These are phyloP conservation scores for Drosophila niveifrons DNA, from an alignment of 2,888 invertebrate species.

Conservation along the genomic window DNA sequence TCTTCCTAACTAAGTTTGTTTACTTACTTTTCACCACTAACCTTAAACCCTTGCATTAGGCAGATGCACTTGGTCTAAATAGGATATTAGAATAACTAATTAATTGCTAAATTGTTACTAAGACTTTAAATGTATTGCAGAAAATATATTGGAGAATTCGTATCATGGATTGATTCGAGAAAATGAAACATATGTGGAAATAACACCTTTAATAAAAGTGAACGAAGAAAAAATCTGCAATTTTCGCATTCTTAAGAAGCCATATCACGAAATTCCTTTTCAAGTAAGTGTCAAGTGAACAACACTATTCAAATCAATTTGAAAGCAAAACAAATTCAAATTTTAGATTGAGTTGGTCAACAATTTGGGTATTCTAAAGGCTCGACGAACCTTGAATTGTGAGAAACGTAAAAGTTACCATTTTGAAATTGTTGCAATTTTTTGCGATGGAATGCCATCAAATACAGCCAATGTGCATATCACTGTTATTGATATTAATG, in stretches of 20 bases:
- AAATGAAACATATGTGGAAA: constrained; percentile 96
- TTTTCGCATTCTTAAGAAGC: constrained; percentile 95
- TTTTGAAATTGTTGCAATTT: constrained; percentile 97
- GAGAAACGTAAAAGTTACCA: constrained; percentile 97
- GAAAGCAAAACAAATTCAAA: constrained; percentile 8
- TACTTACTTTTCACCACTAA: no score
- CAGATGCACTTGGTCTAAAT: no score
- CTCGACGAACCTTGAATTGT: constrained; percentile 94
- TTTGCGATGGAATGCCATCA: constrained; percentile 94
- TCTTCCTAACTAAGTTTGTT: no score
- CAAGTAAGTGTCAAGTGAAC: constrained; percentile 87
- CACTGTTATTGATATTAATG: constrained; percentile 97
- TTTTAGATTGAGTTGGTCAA: constrained; percentile 89
- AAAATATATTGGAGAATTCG: constrained; percentile 90
- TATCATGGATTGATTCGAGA: constrained; percentile 97
- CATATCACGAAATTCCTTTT: constrained; percentile 97
- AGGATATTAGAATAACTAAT: no score
- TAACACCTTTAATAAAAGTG: constrained; percentile 95
- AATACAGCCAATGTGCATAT: constrained; percentile 97
- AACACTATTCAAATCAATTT: neutral
- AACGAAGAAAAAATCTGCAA: constrained; percentile 93
- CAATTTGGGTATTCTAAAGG: constrained; percentile 92
- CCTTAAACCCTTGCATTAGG: no score
- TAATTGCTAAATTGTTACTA: no score
- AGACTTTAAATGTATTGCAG: constrained; percentile 57